phyloP scores from a whole-genome alignment of 2,797 vertebrate species.

The Coranthus polyacanthus region DNA sequence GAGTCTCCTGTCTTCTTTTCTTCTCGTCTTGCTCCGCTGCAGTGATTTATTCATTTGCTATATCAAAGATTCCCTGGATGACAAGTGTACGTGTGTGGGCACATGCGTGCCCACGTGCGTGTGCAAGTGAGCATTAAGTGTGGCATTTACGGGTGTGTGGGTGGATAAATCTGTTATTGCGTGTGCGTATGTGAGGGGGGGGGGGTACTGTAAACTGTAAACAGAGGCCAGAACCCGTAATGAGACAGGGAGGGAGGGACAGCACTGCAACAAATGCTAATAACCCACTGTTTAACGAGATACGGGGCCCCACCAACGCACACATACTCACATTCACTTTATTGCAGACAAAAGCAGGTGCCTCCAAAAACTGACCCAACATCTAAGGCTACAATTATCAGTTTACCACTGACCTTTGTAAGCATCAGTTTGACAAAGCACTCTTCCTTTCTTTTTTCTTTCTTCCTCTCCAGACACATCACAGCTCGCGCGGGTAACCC shows the following conservation, averaged over 20 bases:
- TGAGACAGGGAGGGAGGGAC: slow-evolving; percentile 62
- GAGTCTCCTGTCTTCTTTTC: slow-evolving; percentile 56
- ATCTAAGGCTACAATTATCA: slow-evolving; percentile 32
- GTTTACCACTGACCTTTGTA: slow-evolving; percentile 21
- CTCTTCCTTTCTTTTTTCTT: slow-evolving; percentile 5
- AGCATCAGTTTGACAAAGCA: slow-evolving; percentile 19
- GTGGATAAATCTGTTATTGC: slow-evolving; percentile 59
- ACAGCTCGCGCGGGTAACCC: slow-evolving; percentile 83
- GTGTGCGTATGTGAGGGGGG: slow-evolving; percentile 22
- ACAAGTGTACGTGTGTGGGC: slow-evolving; percentile 48
- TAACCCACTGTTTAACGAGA: slow-evolving; percentile 59
- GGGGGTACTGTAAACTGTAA: slow-evolving; percentile 50
- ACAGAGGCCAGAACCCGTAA: slow-evolving; percentile 67
- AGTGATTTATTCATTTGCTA: slow-evolving; percentile 76
- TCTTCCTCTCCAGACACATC: slow-evolving; percentile 82
- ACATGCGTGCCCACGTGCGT: slow-evolving; percentile 12
- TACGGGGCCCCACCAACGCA: too few relatives aligned
- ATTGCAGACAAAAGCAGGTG: slow-evolving; percentile 25
- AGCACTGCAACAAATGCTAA: slow-evolving; percentile 57
- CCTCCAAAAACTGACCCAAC: slow-evolving; percentile 25
- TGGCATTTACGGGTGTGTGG: slow-evolving; percentile 57
- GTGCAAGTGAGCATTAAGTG: slow-evolving; percentile 57
- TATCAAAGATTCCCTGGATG: slow-evolving; percentile 75
- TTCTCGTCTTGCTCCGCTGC: slow-evolving; percentile 61
- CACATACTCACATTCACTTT: slow-evolving; percentile 2